Conservation (phyloP, 2,797 vertebrate species). For the Sebastes variabilis region DNA sequence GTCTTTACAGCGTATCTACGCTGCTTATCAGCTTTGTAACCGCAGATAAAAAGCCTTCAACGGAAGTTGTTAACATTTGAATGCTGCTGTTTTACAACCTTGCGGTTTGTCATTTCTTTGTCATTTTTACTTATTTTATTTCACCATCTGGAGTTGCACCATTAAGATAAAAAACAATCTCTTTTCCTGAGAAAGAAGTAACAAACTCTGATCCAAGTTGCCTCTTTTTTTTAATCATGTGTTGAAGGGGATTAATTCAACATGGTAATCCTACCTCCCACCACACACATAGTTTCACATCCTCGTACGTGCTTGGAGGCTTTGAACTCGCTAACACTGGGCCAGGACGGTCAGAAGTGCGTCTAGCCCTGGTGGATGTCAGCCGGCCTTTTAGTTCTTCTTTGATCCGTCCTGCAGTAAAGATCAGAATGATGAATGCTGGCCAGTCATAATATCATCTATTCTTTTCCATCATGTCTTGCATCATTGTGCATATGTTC, state of each 20-base stretch:
- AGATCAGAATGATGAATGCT: slow-evolving; percentile 29
- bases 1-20: background rate
- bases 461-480: slow-evolving; percentile 50
- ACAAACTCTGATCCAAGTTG: background rate
- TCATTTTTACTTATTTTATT: background rate
- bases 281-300: slow-evolving; percentile 10
- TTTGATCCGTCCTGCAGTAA: background rate
- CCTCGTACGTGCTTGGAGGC: slow-evolving; percentile 2
- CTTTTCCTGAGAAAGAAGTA: background rate
- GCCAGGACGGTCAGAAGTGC: slow-evolving; percentile 7
- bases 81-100: slow-evolving; percentile 26
- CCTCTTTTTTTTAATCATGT: background rate
- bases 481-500: slow-evolving; percentile 64
- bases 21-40: slow-evolving; percentile 41
- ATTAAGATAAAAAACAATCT: background rate
- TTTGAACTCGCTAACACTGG: slow-evolving; percentile 16
- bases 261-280: slow-evolving; percentile 7
- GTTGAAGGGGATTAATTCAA: slow-evolving; percentile 19
- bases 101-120: background rate
- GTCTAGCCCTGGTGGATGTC: slow-evolving; percentile 9
- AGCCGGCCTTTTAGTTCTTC: background rate
- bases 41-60: slow-evolving; percentile 40
- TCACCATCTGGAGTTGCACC: background rate
- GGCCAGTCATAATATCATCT: slow-evolving; percentile 51
- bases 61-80: slow-evolving; percentile 45